Base-by-base conservation (phyloP, 2,888 invertebrate species). In the Polietes domitor region DNA sequence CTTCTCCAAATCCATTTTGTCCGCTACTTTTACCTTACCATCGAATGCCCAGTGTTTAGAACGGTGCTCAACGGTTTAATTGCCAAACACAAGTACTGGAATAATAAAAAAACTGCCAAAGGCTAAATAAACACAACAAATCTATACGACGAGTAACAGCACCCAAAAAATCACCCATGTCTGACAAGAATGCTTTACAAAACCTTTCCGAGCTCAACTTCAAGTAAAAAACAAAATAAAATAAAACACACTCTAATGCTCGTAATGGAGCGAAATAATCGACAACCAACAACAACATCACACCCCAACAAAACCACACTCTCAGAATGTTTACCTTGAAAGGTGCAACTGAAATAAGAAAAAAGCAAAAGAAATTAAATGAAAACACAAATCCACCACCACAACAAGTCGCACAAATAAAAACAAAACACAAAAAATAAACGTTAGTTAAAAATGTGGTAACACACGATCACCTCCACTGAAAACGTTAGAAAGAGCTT, bases 91-190 rank as follows among this genome's bases (percentile, higher is more conserved):
- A 47, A 47, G 47, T 47, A 47, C 47, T 47, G 47, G n/a, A 15
- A n/a, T 12, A 55, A 21, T 21, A 55, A 28, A 55, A 28, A 32
- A 58, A 58, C 28, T 28, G 28, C 58, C 58, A 58, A 58, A 28
- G 50, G 21, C 12, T 37, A 37, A 53, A 32, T 28, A 55, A 78
- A 82, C 70, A 71, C 75, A 82, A 79, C 77, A 55, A 84, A 72
- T 53, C 77, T 50, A 72, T 77, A 78, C 74, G 80, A 82, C 47
- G n/a, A 47, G 47, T 47, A 47, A 85, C 83, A 80, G 73, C 77
- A 77, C 74, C 68, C 72, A 72, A 85, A 85, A 85, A 84, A 65
- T 80, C 86, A 86, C 50, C 86, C 74, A 85, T 84, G 87, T 86
- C 74, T 84, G 83, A 87, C 85, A 83, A 58, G 15, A 15, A 24